A percentile compares a stretch with the other conserved stretches of the same genome.
These are phyloP conservation scores for Amblyopsis hoosieri DNA, from an alignment of 2,797 vertebrate species.

Conservation along the genomic window DNA sequence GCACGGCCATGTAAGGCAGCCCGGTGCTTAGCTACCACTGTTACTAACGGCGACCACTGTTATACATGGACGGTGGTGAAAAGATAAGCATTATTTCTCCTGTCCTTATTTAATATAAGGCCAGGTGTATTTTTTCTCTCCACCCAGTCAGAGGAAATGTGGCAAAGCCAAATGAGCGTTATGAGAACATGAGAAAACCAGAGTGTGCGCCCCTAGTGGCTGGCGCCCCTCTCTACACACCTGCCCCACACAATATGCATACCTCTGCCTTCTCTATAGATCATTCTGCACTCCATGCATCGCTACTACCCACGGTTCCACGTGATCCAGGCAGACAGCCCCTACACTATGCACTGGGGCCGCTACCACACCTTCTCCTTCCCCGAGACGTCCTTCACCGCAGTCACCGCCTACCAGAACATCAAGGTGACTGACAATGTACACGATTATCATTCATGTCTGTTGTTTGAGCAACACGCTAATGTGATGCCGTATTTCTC, in stretches of 20 bases:
- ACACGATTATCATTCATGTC: neutral
- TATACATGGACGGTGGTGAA: too few species aligned
- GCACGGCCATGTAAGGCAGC: conserved; percentile 81
- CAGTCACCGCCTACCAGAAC: conserved; percentile 92
- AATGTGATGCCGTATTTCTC: neutral
- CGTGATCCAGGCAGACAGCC: conserved; percentile 85
- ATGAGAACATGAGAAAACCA: too few species aligned
- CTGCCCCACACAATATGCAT: too few species aligned
- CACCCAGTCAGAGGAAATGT: too few species aligned
- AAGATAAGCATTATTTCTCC: too few species aligned
- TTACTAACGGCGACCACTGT: too few species aligned
- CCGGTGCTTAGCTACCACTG: neutral
- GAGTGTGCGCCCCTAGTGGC: too few species aligned
- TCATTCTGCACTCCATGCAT: conserved; percentile 93
- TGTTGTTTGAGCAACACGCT: neutral
- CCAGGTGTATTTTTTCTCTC: too few species aligned
- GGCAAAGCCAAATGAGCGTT: too few species aligned
- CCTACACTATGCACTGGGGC: conserved; percentile 84
- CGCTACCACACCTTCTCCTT: conserved; percentile 87
- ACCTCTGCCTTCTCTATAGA: conserved; percentile 54
- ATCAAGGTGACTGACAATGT: conserved; percentile 74
- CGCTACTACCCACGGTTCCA: conserved; percentile 89
- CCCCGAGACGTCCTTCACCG: conserved; percentile 86
- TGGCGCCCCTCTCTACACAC: too few species aligned
- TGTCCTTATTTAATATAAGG: too few species aligned